Evolutionary conservation across 1,140 invertebrate genomes (phyloP), one percentile per base, ranked within the genome.

Genomic region (Lordiphosa clarofinis): DNA sequence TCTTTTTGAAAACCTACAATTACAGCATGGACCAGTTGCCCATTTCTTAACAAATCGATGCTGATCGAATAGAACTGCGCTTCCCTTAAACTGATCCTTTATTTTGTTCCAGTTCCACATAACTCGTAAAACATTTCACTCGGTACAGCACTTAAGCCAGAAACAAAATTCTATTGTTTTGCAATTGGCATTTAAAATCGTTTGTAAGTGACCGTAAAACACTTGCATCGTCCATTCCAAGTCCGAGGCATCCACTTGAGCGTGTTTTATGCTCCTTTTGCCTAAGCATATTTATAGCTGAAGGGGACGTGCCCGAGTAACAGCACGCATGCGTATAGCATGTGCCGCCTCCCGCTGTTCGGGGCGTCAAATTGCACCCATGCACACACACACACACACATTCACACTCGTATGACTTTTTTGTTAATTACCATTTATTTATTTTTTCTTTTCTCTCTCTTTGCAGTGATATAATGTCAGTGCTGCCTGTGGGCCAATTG

Each of bases 381-480:
- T n/a, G 53, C 55, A 15, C 15, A 15, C 2, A 2, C 15, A 15
- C 15, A 36, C 31, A 52, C 12, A 58, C 28, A 67, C 52, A 33
- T 36, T 42, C 31, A 28, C 39, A 39, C 33, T 42, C 46, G 33
- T n/a, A 49, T 21, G 19, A 35, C 46, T 13, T 50, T 35, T 37
- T 53, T 33, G 38, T 55, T 19, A 31, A 46, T 37, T 50, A 12
- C 50, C 35, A 13, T 38, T 37, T 11, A 19, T 19, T 36, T n/a
- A n/a, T n/a, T 2, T 2, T 46, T 49, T 37, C 6, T 24, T 39
- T 47, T 53, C 63, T 62, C 8, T 65, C 63, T 44, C 28, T 28
- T 84, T 84, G 13, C 69, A 89, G 87, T 71, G 87, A 89, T 67
- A 73, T 89, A 24, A 89, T 89, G 82, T 84, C 82, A 21, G 79